Evolutionary conservation across 2,113 vertebrate species (phyloP).

Genomic region (Neomonachus schauinslandi): DNA sequence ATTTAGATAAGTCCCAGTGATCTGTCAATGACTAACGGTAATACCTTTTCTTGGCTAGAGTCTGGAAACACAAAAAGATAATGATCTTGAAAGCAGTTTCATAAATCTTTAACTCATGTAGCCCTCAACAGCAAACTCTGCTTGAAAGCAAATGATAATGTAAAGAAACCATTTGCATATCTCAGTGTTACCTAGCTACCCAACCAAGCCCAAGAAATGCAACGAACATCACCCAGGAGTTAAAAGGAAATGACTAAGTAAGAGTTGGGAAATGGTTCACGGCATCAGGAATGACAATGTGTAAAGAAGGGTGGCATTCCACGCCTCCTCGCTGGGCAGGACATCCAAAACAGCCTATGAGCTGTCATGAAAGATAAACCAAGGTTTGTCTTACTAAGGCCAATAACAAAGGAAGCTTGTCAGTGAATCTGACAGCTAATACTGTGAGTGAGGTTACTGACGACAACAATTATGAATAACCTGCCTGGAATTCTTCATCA

Average conservation of each 20-base stretch:
- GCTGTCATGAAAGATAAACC: neutral
- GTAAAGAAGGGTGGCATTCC: conserved; percentile 9
- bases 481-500: neutral
- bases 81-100: neutral
- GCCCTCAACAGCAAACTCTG: neutral
- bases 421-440: conserved; percentile 53
- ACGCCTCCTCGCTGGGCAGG: conserved; percentile 46
- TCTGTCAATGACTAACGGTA: neutral
- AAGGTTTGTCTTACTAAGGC: neutral
- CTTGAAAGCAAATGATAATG: neutral
- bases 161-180: neutral
- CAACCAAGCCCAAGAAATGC: neutral
- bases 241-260: conserved; percentile 69
- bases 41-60: neutral
- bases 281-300: neutral
- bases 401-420: conserved; percentile 18
- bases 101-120: neutral
- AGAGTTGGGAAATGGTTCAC: conserved; percentile 37
- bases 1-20: neutral
- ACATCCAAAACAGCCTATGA: neutral
- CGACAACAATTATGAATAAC: neutral
- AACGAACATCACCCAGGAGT: neutral
- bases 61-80: neutral
- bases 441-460: neutral
- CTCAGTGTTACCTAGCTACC: neutral